Conservation (phyloP, 2,113 vertebrate species). For the Tyto alba region DNA sequence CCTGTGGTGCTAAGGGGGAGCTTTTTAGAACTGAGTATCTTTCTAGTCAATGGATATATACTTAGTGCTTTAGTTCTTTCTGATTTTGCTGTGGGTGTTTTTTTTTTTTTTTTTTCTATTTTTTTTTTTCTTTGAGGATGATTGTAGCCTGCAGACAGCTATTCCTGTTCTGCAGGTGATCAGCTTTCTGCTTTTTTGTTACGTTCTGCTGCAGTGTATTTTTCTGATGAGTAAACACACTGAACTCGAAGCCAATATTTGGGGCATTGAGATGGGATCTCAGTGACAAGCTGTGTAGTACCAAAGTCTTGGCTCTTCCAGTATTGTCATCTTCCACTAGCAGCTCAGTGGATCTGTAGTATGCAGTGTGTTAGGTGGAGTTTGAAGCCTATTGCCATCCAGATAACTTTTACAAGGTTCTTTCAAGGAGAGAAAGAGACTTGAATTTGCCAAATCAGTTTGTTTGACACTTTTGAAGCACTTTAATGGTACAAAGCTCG, state of each 20-base stretch:
- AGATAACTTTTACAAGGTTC: neutral
- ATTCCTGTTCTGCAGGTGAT: neutral
- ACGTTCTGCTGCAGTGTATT: neutral
- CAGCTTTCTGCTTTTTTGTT: neutral
- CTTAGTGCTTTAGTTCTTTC: neutral
- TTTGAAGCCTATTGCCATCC: fast-evolving
- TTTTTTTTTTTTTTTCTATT: no score
- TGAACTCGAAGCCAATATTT: neutral
- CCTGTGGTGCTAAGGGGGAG: neutral
- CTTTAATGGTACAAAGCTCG: neutral
- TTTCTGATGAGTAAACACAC: neutral
- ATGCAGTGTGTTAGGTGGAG: neutral
- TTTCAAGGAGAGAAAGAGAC: neutral
- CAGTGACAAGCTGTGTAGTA: neutral
- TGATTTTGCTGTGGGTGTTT: neutral
- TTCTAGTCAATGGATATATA: neutral
- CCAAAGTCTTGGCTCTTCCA: neutral
- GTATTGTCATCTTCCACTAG: neutral
- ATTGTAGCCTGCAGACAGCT: neutral
- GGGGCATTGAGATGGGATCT: neutral
- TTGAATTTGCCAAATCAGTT: neutral
- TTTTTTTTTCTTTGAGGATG: neutral
- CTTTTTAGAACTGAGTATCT: neutral
- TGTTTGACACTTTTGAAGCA: neutral
- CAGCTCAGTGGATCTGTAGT: neutral